A percentile compares a stretch with the other conserved stretches of the same genome.
These are phyloP conservation scores for Balearica regulorum DNA, from an alignment of 2,797 vertebrate genomes.

Conservation along the genomic window DNA sequence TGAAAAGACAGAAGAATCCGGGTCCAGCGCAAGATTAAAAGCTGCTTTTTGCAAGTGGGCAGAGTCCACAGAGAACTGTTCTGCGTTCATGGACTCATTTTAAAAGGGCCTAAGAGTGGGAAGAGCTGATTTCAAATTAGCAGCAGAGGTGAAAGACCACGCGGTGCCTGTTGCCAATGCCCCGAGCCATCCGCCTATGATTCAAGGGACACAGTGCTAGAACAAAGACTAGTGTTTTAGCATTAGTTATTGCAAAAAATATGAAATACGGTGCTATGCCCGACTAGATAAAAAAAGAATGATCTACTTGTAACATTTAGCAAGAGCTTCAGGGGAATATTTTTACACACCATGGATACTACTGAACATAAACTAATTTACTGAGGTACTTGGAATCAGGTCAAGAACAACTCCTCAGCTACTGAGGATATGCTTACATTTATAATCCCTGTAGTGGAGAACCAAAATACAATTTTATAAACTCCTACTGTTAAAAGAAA, in stretches of 20 bases:
- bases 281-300: background rate
- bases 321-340: constrained; percentile 41
- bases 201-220: background rate
- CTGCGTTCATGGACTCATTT: background rate
- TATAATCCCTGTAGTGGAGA: constrained; percentile 3
- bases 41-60: background rate
- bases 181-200: background rate
- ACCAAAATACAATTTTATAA: background rate
- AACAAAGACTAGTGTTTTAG: background rate
- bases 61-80: background rate
- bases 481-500: constrained; percentile 12
- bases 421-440: constrained; percentile 4
- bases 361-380: constrained; percentile 60
- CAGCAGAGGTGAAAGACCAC: background rate
- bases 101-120: background rate
- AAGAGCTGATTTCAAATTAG: background rate
- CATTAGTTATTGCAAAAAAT: background rate
- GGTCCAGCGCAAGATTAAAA: background rate
- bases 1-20: background rate
- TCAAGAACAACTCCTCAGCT: constrained; percentile 40
- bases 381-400: constrained; percentile 30
- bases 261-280: background rate
- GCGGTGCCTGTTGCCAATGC: accelerated
- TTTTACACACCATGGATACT: constrained; percentile 15
- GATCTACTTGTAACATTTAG: constrained; percentile 23